Conservation (phyloP, 2,797 vertebrate genomes). For the Syndactyla subalaris region DNA sequence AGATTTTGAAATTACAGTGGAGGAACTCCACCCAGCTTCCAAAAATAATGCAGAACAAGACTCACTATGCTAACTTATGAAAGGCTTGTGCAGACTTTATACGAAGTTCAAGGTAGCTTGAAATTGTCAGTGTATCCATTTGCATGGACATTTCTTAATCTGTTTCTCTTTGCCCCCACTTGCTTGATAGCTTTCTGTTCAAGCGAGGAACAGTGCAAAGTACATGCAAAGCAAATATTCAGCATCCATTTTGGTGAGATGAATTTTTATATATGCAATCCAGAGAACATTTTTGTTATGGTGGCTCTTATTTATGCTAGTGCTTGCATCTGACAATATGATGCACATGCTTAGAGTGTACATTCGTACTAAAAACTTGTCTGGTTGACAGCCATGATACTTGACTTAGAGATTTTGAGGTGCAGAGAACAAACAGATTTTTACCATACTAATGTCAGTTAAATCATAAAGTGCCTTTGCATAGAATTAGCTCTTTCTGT, state of each 20-base stretch:
- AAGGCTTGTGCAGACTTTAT: background rate
- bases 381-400: background rate
- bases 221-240: background rate
- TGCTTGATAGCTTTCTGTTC: background rate
- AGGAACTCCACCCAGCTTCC: conserved; percentile 4
- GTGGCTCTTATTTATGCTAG: background rate
- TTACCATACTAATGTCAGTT: conserved; percentile 8
- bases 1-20: background rate
- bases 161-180: background rate
- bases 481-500: conserved; percentile 43
- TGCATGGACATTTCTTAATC: background rate
- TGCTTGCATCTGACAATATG: background rate
- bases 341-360: background rate
- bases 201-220: background rate
- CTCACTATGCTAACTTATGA: background rate
- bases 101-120: background rate
- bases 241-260: background rate
- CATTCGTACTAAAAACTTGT: background rate
- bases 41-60: conserved; percentile 11
- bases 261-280: background rate
- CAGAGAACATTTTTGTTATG: background rate
- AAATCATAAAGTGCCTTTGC: conserved; percentile 37
- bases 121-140: background rate
- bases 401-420: conserved; percentile 23
- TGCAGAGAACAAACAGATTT: conserved; percentile 33